These are phyloP conservation scores for Malurus melanocephalus DNA, from an alignment of 2,113 vertebrate genomes.

Conservation along the genomic window DNA sequence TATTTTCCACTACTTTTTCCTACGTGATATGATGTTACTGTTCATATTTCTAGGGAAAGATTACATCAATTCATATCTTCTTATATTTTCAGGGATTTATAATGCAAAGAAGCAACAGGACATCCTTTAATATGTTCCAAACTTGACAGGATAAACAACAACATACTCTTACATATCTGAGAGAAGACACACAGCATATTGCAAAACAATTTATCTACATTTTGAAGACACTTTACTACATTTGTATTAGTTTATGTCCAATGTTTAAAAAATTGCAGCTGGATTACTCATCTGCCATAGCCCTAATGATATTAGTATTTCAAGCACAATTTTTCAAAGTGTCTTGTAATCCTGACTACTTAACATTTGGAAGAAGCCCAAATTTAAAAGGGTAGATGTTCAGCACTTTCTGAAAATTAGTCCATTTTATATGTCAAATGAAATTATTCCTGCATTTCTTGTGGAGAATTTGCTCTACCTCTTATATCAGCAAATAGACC, in stretches of 20 bases:
- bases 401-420: conserved; percentile 19
- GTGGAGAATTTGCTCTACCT: neutral
- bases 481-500: neutral
- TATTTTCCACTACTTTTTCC: neutral
- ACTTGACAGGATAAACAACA: conserved; percentile 32
- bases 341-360: conserved; percentile 19
- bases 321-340: conserved; percentile 40
- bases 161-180: neutral
- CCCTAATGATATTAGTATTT: conserved; percentile 37
- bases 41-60: neutral
- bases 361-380: conserved; percentile 29
- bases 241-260: conserved; percentile 42
- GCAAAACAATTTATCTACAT: conserved; percentile 40
- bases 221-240: conserved; percentile 15
- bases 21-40: neutral
- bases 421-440: neutral
- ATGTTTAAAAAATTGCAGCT: neutral
- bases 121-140: neutral
- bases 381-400: conserved; percentile 24
- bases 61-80: neutral
- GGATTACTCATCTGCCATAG: conserved; percentile 30
- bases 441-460: neutral
- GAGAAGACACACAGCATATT: conserved; percentile 8
- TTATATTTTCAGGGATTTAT: conserved; percentile 2
- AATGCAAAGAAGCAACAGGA: neutral